phyloP scores from a whole-genome alignment of 2,888 invertebrate genomes.

The Phengaris alcon region DNA sequence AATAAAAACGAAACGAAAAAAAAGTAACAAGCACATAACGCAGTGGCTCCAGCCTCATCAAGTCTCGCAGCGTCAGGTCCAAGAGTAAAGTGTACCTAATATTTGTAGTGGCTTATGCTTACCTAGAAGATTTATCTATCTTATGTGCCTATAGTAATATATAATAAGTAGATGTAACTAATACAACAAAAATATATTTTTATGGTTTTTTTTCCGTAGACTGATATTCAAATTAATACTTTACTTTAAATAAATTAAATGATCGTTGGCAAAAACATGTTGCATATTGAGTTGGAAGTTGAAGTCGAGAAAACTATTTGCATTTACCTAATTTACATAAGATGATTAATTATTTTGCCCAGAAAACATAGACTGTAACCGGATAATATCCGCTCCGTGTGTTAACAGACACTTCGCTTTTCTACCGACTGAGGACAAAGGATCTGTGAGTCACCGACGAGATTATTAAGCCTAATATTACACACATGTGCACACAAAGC shows the following conservation, averaged over 20 bases:
- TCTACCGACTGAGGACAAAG: conserved; percentile 57
- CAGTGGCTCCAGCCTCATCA: background rate
- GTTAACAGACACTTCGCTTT: conserved; percentile 40
- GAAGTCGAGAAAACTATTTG: background rate
- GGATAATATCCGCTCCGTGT: conserved; percentile 30
- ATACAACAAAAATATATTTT: no score
- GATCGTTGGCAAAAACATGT: background rate
- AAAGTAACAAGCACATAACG: conserved; percentile 20
- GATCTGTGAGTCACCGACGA: conserved; percentile 60
- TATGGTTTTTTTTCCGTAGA: no score
- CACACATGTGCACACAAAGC: conserved; percentile 47
- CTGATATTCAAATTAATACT: background rate
- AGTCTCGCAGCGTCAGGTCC: no score
- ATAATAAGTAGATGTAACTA: no score
- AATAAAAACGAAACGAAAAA: conserved; percentile 27
- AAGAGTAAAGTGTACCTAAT: no score
- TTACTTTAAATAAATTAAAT: background rate
- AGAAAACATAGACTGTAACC: background rate
- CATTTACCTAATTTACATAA: background rate
- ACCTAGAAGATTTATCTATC: no score
- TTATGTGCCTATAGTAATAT: no score
- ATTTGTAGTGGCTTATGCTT: no score
- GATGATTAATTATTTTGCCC: background rate
- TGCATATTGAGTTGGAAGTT: background rate
- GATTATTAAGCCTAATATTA: conserved; percentile 63